Percentiles rank a stretch among this genome's conserved stretches.
phyloP scores from a whole-genome alignment of 1,140 invertebrate species.

The Archivesica marissinica region DNA sequence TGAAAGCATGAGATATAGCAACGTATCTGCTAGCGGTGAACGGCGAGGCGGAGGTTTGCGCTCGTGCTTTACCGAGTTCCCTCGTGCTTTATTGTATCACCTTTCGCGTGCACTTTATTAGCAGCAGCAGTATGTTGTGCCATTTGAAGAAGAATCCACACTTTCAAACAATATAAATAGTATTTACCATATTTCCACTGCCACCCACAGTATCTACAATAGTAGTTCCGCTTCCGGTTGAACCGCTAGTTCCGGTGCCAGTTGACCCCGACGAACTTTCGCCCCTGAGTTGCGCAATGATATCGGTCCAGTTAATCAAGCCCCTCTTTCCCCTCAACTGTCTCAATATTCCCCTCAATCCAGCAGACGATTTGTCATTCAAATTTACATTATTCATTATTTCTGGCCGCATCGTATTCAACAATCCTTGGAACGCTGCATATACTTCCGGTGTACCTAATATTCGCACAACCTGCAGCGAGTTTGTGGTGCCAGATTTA shows the following conservation, averaged over 20 bases:
- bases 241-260: neutral
- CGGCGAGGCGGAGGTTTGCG: no score
- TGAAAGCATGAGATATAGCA: no score
- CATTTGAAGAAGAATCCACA: no score
- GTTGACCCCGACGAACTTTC: neutral
- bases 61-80: no score
- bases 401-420: conserved; percentile 6
- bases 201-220: neutral
- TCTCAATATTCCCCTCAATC: conserved; percentile 24
- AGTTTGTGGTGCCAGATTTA: conserved; percentile 45
- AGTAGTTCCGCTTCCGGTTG: neutral
- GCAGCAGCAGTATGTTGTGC: no score
- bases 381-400: neutral
- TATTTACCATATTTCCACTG: conserved; percentile 1
- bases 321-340: conserved; percentile 44
- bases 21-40: no score
- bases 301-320: conserved; percentile 45
- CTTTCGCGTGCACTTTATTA: no score
- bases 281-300: conserved; percentile 8
- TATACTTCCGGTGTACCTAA: conserved; percentile 46
- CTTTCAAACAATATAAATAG: no score
- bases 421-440: conserved; percentile 15
- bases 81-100: no score
- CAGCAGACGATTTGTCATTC: neutral
- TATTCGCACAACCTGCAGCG: conserved; percentile 43